phyloP scores from a whole-genome alignment of 2,888 invertebrate species.

The Diploptera punctata region DNA sequence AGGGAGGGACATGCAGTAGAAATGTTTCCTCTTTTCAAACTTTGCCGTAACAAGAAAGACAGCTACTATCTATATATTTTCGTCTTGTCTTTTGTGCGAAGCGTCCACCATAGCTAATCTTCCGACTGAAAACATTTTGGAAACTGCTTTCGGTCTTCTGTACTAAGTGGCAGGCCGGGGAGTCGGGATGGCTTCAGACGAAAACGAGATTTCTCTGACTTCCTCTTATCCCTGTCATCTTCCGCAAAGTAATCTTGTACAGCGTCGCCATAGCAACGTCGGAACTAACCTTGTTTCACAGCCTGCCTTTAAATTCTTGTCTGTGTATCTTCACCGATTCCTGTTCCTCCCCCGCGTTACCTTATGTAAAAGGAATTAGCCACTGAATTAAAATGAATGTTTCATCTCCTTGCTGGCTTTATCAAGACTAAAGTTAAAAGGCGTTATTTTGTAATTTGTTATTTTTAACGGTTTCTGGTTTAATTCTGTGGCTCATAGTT shows the following conservation, averaged over 20 bases:
- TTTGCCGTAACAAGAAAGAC: slow-evolving; percentile 1
- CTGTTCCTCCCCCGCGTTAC: neutral
- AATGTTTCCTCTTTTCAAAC: neutral
- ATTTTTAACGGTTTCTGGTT: no score
- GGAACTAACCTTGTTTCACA: slow-evolving; percentile 27
- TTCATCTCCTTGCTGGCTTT: neutral
- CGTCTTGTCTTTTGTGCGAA: slow-evolving; percentile 15
- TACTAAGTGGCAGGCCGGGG: neutral
- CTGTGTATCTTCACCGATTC: neutral
- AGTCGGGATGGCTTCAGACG: neutral
- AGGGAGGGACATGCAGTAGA: neutral
- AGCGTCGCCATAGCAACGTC: slow-evolving; percentile 22
- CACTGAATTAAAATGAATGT: neutral
- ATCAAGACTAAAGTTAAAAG: neutral
- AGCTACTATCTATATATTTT: neutral
- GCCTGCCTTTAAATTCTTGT: slow-evolving; percentile 12
- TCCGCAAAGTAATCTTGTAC: slow-evolving; percentile 20
- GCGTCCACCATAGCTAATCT: slow-evolving; percentile 12
- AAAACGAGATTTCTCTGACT: slow-evolving; percentile 23
- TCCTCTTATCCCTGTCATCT: slow-evolving; percentile 20
- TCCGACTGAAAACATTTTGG: slow-evolving; percentile 22
- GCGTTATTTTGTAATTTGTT: neutral
- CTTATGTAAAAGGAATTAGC: slow-evolving; percentile 4
- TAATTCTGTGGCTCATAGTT: no score
- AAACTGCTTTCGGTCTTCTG: slow-evolving; percentile 8